Percentiles rank a stretch among this genome's conserved stretches.
phyloP scores from a whole-genome alignment of 2,797 vertebrate genomes.

The Astyanax mexicanus region DNA sequence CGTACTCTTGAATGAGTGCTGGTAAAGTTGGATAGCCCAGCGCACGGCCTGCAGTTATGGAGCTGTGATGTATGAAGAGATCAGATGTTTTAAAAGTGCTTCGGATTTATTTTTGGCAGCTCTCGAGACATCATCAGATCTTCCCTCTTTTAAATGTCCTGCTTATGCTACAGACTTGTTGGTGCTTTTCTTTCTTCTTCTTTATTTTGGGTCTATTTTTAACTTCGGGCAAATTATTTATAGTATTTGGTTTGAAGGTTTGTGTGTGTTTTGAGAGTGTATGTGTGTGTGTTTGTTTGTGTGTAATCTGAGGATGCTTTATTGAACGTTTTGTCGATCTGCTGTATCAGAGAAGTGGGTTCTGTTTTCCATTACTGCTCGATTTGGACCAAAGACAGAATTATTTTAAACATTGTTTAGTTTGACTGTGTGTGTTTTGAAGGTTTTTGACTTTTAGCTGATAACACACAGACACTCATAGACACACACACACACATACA shows the following conservation, averaged over 20 bases:
- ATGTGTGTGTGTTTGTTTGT: not conserved
- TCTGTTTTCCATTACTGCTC: not conserved
- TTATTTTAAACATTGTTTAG: not conserved
- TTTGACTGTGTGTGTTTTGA: not conserved
- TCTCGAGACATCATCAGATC: not conserved
- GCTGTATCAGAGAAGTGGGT: not conserved
- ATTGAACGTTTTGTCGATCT: not conserved
- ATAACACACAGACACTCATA: no score
- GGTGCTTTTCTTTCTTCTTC: not conserved
- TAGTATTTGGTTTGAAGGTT: not conserved
- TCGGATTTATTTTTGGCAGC: not conserved
- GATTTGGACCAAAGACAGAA: constrained; percentile 28
- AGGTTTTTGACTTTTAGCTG: not conserved
- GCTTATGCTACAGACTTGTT: not conserved
- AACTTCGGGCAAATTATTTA: not conserved
- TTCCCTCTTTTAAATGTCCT: not conserved
- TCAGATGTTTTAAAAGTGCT: not conserved
- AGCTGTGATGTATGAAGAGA: not conserved
- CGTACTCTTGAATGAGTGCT: no score
- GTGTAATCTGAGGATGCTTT: not conserved
- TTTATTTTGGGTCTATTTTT: constrained; percentile 3
- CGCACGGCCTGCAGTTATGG: no score
- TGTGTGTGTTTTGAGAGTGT: not conserved
- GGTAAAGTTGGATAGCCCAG: no score
- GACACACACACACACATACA: not conserved